Conservation (phyloP, 1,140 invertebrate genomes). For the Macrotrachela quadricornifera region DNA sequence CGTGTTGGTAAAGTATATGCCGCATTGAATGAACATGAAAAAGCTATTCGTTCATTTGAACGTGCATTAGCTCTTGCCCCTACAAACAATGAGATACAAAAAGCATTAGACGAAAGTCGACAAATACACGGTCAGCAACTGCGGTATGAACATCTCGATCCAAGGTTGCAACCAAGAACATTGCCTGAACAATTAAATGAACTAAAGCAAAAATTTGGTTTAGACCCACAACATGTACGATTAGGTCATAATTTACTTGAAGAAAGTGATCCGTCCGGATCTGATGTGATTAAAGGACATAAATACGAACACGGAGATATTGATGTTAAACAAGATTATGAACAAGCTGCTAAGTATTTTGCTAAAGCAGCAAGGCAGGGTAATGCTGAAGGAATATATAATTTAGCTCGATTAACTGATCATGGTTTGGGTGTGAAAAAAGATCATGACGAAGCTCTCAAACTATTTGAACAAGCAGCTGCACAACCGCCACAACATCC, state of each 20-base stretch:
- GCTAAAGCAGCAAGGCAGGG: background rate
- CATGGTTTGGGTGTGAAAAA: background rate
- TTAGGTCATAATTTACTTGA: background rate
- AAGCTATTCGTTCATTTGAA: background rate
- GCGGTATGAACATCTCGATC: background rate
- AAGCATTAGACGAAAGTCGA: background rate
- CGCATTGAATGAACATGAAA: background rate
- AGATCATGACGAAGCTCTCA: background rate
- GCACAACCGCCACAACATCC: background rate
- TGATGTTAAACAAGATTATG: background rate
- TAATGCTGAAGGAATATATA: background rate
- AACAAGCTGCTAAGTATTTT: background rate
- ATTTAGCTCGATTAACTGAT: background rate
- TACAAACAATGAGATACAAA: background rate
- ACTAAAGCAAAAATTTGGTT: background rate
- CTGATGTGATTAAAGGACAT: background rate
- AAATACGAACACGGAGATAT: background rate
- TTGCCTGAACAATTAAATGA: background rate
- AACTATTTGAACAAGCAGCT: background rate
- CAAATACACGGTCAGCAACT: background rate
- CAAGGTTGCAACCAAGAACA: background rate
- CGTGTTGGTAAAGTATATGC: background rate
- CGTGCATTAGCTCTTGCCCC: background rate
- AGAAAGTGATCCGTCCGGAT: background rate
- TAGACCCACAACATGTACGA: too few species aligned